These are phyloP conservation scores for Gnathonemus longibarbis DNA, from an alignment of 2,113 vertebrate species.

Conservation along the genomic window DNA sequence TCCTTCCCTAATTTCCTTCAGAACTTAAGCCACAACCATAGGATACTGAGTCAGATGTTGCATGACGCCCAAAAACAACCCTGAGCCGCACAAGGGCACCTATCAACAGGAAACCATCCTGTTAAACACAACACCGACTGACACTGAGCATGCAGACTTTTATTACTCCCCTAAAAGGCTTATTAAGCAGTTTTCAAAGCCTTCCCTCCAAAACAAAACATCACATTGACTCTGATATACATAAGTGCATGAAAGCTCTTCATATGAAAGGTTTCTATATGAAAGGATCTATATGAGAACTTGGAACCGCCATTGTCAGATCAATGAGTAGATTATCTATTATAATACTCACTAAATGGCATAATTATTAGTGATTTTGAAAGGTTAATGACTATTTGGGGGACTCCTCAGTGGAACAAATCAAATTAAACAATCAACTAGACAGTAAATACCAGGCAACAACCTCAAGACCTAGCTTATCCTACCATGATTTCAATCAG, in stretches of 20 bases:
- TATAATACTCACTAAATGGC: background rate
- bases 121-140: background rate
- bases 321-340: background rate
- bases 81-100: background rate
- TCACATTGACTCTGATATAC: background rate
- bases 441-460: background rate
- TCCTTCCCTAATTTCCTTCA: background rate
- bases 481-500: background rate
- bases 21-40: background rate
- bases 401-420: background rate
- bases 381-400: background rate
- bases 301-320: background rate
- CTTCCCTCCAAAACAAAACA: background rate
- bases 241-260: background rate
- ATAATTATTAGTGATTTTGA: background rate
- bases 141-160: background rate
- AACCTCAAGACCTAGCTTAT: background rate
- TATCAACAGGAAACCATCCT: background rate
- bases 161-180: background rate
- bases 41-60: background rate
- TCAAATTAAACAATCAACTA: background rate
- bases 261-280: background rate
- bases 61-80: background rate
- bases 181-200: background rate
- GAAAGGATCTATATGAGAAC: background rate